Base-by-base conservation (phyloP, 2,113 vertebrate genomes). In the Chlamydotis undulata region DNA sequence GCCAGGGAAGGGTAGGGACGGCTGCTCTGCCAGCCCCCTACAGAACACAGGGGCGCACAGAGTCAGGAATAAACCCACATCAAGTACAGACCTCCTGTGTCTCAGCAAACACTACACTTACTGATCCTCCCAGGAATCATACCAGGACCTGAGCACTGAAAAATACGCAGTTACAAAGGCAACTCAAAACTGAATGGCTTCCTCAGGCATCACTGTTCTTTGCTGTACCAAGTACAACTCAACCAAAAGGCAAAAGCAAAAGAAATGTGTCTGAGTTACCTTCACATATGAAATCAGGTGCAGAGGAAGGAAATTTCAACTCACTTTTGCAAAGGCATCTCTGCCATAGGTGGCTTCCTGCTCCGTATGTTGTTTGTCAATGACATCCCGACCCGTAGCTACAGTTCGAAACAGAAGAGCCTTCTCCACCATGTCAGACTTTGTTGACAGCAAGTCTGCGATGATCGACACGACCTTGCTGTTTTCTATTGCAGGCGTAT, bases 241-340 rank as follows among this genome's bases (percentile, higher is more conserved):
- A 50, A 0, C 12, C 43, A 50, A 16, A 1, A 19, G 86, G 33
- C 39, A 24, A 19, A 69, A 84, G 63, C 80, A 25, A 31, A 47
- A 88, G 53, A 11, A n/a, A 9, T 0, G 35, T 4, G 0, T 3
- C 4, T 3, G 52, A 37, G 41, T 28, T 23, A 12, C 9, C 6
- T 45, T 8, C 56, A 11, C 41, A 2, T 10, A 47, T 14, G 4
- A n/a, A 28, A 13, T 3, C 4, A 22, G 22, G 5, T 14, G 49
- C 45, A 18, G 15, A 50, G 25, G 7, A 19, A 53, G 22, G 50
- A 26, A 15, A 21, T 37, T 7, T 12, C 17, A 5, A 25, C 96
- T 87, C 92, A 99, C 99, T 98, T 99, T 99, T 28, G 99, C 99
- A 2, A 99, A 98, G 39, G 99, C 99, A 2, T 99, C 99, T 22